A percentile compares a stretch with the other conserved stretches of the same genome.
phyloP scores from a whole-genome alignment of 2,888 invertebrate genomes.

The Podotricha telesiphe region DNA sequence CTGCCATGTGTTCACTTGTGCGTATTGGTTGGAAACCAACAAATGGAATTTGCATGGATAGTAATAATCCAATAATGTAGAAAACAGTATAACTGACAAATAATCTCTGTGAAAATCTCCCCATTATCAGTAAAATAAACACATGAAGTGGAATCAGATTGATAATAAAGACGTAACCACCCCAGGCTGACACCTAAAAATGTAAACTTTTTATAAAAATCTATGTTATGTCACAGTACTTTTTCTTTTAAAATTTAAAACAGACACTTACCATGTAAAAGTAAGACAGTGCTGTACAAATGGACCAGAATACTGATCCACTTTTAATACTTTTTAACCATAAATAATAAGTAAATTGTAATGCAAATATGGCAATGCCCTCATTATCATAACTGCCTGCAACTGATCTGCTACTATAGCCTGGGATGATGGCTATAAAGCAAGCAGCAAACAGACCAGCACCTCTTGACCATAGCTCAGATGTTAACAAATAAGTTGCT shows the following conservation, averaged over 20 bases:
- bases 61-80: conserved; percentile 96
- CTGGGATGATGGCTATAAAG: conserved; percentile 99
- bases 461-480: conserved; percentile 98
- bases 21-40: conserved; percentile 99
- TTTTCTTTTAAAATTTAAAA: too few relatives aligned
- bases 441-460: conserved; percentile 99
- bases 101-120: conserved; percentile 94
- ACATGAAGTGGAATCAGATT: conserved; percentile 99
- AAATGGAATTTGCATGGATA: conserved; percentile 99
- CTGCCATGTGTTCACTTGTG: conserved; percentile 99
- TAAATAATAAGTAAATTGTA: conserved; percentile 98
- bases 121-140: conserved; percentile 96
- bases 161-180: conserved; percentile 99
- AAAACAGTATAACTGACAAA: conserved; percentile 98
- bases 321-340: conserved; percentile 99
- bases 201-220: too few relatives aligned
- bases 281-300: conserved; percentile 96
- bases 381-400: conserved; percentile 99
- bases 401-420: conserved; percentile 99
- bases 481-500: conserved; percentile 98
- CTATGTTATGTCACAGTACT: too few relatives aligned
- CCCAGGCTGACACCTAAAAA: conserved; percentile 97
- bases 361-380: conserved; percentile 99
- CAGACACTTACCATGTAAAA: conserved; percentile 97
- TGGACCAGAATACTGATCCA: conserved; percentile 98